Percentiles rank a stretch among this genome's conserved stretches.
phyloP scores from a whole-genome alignment of 1,140 invertebrate species.

The Zaprionus davidi region DNA sequence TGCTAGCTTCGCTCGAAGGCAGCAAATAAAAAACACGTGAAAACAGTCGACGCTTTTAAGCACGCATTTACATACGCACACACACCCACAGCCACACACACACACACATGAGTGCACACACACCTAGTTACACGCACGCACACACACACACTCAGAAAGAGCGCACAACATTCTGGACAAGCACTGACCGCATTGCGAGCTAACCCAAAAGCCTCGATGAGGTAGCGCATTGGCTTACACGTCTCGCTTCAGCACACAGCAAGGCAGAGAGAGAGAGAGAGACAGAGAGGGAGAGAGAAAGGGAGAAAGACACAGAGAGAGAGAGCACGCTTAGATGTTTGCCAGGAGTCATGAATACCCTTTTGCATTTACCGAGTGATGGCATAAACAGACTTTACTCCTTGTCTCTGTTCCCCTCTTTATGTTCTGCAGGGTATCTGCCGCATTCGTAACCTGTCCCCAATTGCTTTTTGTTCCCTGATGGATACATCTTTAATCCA shows the following conservation, averaged over 20 bases:
- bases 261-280: too few species aligned
- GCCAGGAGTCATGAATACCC: neutral
- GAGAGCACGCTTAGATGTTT: neutral
- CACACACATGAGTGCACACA: conserved; percentile 22
- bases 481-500: conserved; percentile 7
- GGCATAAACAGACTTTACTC: neutral
- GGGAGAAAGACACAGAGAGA: neutral
- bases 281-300: neutral
- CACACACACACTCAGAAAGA: conserved; percentile 8
- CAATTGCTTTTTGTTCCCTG: neutral
- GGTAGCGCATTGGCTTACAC: neutral
- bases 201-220: conserved; percentile 15
- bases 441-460: neutral
- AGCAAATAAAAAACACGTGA: conserved; percentile 4
- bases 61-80: conserved; percentile 1
- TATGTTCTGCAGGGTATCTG: neutral
- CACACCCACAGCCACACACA: neutral
- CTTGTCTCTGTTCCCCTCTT: neutral
- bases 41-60: conserved; percentile 4
- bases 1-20: neutral
- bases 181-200: conserved; percentile 13
- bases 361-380: neutral
- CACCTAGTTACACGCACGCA: conserved; percentile 5
- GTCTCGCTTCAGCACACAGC: neutral
- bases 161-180: neutral